Conservation (phyloP, 2,888 invertebrate species). For the Laothoe populi region DNA sequence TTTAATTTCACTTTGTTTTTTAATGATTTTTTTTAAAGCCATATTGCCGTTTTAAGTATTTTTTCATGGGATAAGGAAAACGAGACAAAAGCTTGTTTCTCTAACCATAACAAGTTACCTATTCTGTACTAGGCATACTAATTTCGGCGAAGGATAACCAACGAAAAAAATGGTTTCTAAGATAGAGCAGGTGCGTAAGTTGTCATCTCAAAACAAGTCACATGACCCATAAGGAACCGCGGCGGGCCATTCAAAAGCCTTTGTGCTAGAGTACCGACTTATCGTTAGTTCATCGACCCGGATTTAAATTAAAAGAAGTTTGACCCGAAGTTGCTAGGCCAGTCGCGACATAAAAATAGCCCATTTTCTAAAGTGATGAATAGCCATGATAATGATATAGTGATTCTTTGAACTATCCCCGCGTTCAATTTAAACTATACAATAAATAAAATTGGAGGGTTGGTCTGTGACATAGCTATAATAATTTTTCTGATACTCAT, state of each 20-base stretch:
- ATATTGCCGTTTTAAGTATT: too few species aligned
- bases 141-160: background rate
- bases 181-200: background rate
- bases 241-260: constrained; percentile 9
- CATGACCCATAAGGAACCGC: background rate
- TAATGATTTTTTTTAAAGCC: too few species aligned
- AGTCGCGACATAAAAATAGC: constrained; percentile 7
- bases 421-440: background rate
- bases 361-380: background rate
- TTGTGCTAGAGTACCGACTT: constrained; percentile 17
- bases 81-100: too few species aligned
- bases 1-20: too few species aligned
- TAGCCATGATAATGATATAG: constrained; percentile 5
- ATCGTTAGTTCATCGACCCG: constrained; percentile 65
- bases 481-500: too few species aligned
- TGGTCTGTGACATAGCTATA: too few species aligned
- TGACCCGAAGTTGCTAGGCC: constrained; percentile 45
- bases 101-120: background rate
- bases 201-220: constrained; percentile 3
- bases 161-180: background rate
- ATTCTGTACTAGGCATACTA: background rate
- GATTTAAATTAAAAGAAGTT: constrained; percentile 49
- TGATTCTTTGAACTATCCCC: background rate
- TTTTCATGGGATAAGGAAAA: too few species aligned
- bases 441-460: background rate